phyloP scores from a whole-genome alignment of 2,113 vertebrate genomes.

The Chloropsis hardwickii region DNA sequence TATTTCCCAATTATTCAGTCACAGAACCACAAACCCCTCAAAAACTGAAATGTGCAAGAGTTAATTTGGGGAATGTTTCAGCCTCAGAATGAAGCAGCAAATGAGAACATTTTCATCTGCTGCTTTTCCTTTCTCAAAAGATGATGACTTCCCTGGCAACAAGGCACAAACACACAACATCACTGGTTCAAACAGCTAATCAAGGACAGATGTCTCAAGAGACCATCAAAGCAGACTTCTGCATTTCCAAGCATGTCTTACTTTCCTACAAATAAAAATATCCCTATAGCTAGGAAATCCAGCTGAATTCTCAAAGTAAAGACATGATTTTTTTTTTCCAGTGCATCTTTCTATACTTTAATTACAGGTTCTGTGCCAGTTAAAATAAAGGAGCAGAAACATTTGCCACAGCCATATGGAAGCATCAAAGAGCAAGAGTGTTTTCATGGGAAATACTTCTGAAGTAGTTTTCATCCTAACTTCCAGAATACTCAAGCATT shows the following conservation, averaged over 20 bases:
- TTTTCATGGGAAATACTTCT: not conserved
- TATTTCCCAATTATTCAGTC: not conserved
- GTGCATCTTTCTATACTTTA: not conserved
- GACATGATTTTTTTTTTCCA: not conserved
- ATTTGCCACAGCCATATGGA: not conserved
- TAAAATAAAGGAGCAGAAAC: not conserved
- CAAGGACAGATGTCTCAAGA: constrained; percentile 17
- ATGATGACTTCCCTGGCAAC: not conserved
- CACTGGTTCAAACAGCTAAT: constrained; percentile 1
- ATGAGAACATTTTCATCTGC: not conserved
- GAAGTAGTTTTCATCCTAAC: not conserved
- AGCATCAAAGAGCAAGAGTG: not conserved
- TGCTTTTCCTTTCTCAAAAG: not conserved
- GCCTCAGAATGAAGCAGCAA: not conserved
- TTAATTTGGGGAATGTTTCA: not conserved
- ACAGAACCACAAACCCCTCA: not conserved
- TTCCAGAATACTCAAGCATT: not conserved
- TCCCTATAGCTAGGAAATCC: not conserved
- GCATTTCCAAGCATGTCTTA: not conserved
- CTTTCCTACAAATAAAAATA: constrained; percentile 16
- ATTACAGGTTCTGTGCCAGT: not conserved
- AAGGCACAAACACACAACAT: not conserved
- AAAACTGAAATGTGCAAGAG: not conserved
- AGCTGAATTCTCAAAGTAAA: not conserved
- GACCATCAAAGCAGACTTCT: not conserved